phyloP scores from a whole-genome alignment of 2,113 vertebrate species.

The Formicarius rufipectus region DNA sequence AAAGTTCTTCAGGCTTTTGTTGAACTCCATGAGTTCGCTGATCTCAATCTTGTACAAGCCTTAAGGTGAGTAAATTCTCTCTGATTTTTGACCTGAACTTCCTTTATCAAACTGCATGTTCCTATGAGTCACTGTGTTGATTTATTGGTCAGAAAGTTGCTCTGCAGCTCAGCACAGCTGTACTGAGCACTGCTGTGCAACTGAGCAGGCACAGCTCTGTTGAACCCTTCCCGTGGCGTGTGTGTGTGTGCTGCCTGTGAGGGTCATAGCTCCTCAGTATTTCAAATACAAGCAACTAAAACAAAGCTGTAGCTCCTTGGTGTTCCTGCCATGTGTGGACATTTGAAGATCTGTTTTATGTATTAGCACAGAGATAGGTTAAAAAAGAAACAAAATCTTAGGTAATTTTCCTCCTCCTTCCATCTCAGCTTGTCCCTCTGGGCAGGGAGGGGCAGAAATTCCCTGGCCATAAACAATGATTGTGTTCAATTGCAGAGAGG shows the following conservation, averaged over 20 bases:
- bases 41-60: constrained; percentile 97
- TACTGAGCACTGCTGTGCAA: neutral
- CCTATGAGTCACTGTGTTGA: neutral
- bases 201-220: neutral
- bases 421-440: neutral
- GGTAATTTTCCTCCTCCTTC: neutral
- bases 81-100: neutral
- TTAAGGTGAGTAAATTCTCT: constrained; percentile 82
- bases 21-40: constrained; percentile 98
- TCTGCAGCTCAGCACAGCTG: neutral
- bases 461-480: neutral
- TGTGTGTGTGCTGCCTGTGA: neutral
- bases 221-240: neutral
- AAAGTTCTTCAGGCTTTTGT: constrained; percentile 98
- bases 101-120: neutral
- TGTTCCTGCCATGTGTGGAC: neutral
- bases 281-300: neutral
- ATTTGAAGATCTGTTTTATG: neutral
- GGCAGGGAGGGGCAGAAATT: neutral
- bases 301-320: neutral
- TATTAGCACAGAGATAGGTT: neutral
- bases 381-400: neutral
- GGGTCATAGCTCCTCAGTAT: neutral
- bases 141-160: neutral
- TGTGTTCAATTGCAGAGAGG: neutral